Percentiles rank a stretch among this genome's conserved stretches.
Evolutionary conservation across 2,113 vertebrate species (phyloP).

Genomic region (Sinosuthora webbiana): DNA sequence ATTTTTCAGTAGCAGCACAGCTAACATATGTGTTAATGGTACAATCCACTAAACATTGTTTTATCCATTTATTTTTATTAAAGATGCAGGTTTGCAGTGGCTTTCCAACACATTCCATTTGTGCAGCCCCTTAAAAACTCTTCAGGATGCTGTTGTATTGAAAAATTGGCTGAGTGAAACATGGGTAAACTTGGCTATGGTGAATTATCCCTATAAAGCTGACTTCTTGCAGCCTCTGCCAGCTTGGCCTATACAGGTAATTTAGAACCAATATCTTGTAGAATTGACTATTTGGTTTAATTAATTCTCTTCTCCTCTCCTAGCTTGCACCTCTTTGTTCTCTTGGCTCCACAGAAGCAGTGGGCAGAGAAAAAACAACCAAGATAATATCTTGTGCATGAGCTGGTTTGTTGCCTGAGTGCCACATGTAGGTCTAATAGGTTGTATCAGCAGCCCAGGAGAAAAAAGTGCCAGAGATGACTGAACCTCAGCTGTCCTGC

Average conservation of each 20-base stretch:
- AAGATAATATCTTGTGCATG: not conserved
- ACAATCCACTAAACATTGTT: not conserved
- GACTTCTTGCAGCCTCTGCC: slow-evolving; percentile 92
- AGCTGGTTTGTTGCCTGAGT: not conserved
- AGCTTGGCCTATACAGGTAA: slow-evolving; percentile 92
- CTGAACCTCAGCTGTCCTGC: not conserved
- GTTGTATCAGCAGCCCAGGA: not conserved
- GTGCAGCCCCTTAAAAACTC: slow-evolving; percentile 80
- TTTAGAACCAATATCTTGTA: not conserved
- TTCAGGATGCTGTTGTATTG: slow-evolving; percentile 67
- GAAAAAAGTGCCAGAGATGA: not conserved
- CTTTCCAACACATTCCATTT: slow-evolving; percentile 83
- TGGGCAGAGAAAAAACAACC: not conserved
- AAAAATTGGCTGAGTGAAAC: slow-evolving; percentile 92
- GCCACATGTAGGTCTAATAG: not conserved
- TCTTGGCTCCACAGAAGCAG: not conserved
- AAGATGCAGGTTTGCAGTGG: slow-evolving; percentile 85
- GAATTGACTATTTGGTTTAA: not conserved
- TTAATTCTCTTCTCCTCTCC: not conserved
- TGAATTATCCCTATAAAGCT: slow-evolving; percentile 91
- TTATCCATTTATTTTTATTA: not conserved
- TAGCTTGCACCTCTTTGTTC: not conserved
- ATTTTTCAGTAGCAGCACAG: not conserved
- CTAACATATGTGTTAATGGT: not conserved
- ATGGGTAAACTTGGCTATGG: slow-evolving; percentile 95